A percentile compares a stretch with the other conserved stretches of the same genome.
phyloP scores from a whole-genome alignment of 2,797 vertebrate species.

The Triplophysa bombifrons region DNA sequence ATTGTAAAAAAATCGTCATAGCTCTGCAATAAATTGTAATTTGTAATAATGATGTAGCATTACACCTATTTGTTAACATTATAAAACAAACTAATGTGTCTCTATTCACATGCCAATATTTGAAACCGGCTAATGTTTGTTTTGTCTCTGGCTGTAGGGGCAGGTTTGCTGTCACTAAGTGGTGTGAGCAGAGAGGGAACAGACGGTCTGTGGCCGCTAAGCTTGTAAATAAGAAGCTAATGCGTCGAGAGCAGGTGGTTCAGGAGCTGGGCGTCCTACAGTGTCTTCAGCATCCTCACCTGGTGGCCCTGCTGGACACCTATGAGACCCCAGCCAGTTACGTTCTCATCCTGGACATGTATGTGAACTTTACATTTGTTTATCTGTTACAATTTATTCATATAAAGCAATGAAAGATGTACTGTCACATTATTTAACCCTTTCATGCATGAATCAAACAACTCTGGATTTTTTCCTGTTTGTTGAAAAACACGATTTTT shows the following conservation, averaged over 20 bases:
- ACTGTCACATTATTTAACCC: too few relatives aligned
- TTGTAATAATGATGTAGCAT: too few relatives aligned
- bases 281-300: constrained; percentile 91
- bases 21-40: too few relatives aligned
- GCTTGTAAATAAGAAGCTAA: constrained; percentile 96
- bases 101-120: not conserved
- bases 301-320: constrained; percentile 88
- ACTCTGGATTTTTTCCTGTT: too few relatives aligned
- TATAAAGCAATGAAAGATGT: too few relatives aligned
- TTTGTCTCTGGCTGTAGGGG: constrained; percentile 74
- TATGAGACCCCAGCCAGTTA: constrained; percentile 93
- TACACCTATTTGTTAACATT: too few relatives aligned
- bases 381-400: too few relatives aligned
- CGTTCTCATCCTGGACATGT: constrained; percentile 93
- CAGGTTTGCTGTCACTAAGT: constrained; percentile 95
- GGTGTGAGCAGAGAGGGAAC: constrained; percentile 90
- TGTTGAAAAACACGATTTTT: too few relatives aligned
- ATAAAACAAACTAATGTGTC: too few relatives aligned
- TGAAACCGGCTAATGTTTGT: not conserved
- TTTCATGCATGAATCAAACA: too few relatives aligned
- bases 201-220: constrained; percentile 90
- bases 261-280: constrained; percentile 91
- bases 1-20: too few relatives aligned
- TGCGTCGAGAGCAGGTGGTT: constrained; percentile 94
- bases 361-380: constrained; percentile 59